Conservation (phyloP, 1,140 invertebrate genomes). For the Drosophila cardini region DNA sequence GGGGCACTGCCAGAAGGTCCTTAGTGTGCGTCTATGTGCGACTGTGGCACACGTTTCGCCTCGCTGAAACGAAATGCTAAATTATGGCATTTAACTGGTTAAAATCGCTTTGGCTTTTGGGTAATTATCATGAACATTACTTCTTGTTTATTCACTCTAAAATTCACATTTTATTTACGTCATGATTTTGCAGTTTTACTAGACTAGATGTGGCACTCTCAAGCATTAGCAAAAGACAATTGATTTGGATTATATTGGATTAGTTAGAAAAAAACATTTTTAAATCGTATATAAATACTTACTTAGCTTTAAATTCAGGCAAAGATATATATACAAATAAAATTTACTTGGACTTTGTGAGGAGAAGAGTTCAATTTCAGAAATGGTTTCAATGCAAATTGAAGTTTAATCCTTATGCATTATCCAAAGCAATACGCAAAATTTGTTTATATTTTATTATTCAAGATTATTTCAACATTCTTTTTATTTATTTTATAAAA, state of each 20-base stretch:
- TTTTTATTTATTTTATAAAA: no score
- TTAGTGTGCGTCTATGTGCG: background rate
- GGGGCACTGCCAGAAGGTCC: conserved; percentile 21
- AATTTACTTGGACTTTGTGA: no score
- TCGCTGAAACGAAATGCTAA: conserved; percentile 68
- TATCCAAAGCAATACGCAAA: no score
- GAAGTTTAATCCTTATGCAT: no score
- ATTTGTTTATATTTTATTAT: no score
- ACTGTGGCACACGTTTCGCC: conserved; percentile 30
- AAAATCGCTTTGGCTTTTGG: conserved; percentile 70
- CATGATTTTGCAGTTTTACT: conserved; percentile 61
- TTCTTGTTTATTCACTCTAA: conserved; percentile 80
- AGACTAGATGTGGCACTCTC: conserved; percentile 10
- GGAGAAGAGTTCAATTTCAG: no score
- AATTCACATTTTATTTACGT: conserved; percentile 72
- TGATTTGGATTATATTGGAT: conserved; percentile 18
- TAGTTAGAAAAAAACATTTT: conserved; percentile 1
- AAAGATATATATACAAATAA: no score
- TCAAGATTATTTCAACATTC: no score
- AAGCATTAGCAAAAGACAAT: conserved; percentile 29
- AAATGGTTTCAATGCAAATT: no score
- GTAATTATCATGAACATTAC: conserved; percentile 80
- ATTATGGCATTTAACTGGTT: conserved; percentile 73
- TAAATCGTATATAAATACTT: background rate
- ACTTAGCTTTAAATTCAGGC: background rate